Evolutionary conservation across 2,888 invertebrate species (phyloP), one percentile per base, ranked within the genome.

Genomic region (Drosophila subsilvestris): DNA sequence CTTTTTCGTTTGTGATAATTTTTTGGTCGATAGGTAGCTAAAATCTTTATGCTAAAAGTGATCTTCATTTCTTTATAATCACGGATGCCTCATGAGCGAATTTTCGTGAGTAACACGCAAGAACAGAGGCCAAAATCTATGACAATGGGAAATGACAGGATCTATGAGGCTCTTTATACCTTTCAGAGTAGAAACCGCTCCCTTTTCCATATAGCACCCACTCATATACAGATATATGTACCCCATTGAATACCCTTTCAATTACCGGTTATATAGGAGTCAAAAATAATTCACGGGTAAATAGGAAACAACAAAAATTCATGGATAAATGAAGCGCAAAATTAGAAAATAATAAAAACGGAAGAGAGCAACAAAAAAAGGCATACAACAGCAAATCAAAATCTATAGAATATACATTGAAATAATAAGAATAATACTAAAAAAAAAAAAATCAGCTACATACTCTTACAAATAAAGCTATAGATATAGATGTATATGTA

Each of bases 311-410:
- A 42, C 45, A 44, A 72, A 72, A 48, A 61, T 50, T 50, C 63
- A 7, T 37, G 51, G 53, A 32, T 49, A 57, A 68, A 58, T 82
- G 79, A 85, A 82, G 85, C 78, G 86, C 66, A 75, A 86, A 87
- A 85, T 85, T 87, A 83, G 78, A 80, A 85, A 81, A 72, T 70
- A 67, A 74, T 69, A 65, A 56, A 57, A 49, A 69, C 55, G n/a
- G 7, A 14, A 37, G 37, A 37, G 37, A 2, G 7, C 27, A 27
- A 8, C 27, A 37, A n/a, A 32, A 12, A 32, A 12, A 72, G 49
- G 50, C 42, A 62, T 65, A 66, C 10, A 18, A 54, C 53, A 44
- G 51, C 32, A 25, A 63, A 63, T 63, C 54, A 32, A 63, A 63
- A 63, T 66, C 54, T 43, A 66, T 65, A 48, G 45, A 60, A 63